Evolutionary conservation across 2,113 vertebrate genomes (phyloP).

Genomic region (Carassius gibelio): DNA sequence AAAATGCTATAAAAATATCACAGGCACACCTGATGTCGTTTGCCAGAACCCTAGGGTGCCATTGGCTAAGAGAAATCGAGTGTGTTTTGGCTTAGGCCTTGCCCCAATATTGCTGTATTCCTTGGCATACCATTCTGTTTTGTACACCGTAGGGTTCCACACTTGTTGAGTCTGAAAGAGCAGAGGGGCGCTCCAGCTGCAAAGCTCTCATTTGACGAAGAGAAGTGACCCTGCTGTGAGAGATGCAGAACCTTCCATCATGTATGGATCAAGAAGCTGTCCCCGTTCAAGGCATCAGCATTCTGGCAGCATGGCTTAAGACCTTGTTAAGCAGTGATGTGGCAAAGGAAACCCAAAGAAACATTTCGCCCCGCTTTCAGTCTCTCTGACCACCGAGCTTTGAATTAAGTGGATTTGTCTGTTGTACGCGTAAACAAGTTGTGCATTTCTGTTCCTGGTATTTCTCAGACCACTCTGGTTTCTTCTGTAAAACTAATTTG

Average conservation of each 20-base stretch:
- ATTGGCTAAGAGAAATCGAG: background rate
- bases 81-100: background rate
- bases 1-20: background rate
- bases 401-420: constrained; percentile 61
- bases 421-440: constrained; percentile 66
- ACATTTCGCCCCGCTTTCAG: constrained; percentile 15
- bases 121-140: background rate
- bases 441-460: background rate
- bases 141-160: background rate
- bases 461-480: background rate
- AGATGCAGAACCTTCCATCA: background rate
- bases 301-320: constrained; percentile 14
- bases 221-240: constrained; percentile 20
- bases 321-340: constrained; percentile 39
- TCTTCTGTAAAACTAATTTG: background rate
- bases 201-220: background rate
- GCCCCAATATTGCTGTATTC: constrained; percentile 17
- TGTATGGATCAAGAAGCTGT: constrained; percentile 16
- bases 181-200: background rate
- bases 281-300: constrained; percentile 5
- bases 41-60: constrained; percentile 17
- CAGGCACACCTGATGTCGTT: constrained; percentile 11
- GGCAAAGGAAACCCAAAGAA: constrained; percentile 35
- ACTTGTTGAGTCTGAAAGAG: constrained; percentile 17
- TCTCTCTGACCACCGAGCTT: constrained; percentile 53